phyloP scores from a whole-genome alignment of 2,797 vertebrate genomes.

The Hyperoplus immaculatus region DNA sequence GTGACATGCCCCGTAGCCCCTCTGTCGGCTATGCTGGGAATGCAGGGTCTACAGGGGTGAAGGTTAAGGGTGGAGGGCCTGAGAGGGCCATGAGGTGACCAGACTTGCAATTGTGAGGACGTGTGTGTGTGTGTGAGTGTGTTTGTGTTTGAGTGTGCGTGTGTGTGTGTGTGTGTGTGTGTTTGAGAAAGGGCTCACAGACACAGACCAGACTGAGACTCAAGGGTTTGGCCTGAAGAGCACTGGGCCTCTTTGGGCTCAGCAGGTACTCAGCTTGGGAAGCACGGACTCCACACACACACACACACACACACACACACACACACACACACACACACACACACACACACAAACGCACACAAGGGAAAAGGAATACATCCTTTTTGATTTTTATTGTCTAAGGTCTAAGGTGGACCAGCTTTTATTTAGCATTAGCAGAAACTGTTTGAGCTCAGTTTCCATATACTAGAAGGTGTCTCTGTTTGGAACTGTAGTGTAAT shows the following conservation, averaged over 20 bases:
- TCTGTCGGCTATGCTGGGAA: slow-evolving; percentile 79
- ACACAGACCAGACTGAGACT: slow-evolving; percentile 68
- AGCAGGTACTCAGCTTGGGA: slow-evolving; percentile 80
- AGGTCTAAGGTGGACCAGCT: background rate
- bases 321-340: slow-evolving; percentile 8
- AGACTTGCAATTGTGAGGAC: slow-evolving; percentile 21
- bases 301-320: slow-evolving; percentile 18
- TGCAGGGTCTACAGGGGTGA: slow-evolving; percentile 74
- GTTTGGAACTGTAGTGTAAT: background rate
- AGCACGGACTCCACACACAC: slow-evolving; percentile 51
- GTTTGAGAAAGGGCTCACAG: slow-evolving; percentile 37
- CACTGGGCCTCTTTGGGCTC: slow-evolving; percentile 81
- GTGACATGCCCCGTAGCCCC: slow-evolving; percentile 69
- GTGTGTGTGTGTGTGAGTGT: background rate
- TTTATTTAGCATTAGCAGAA: background rate
- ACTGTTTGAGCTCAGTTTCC: background rate
- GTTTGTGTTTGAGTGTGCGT: background rate
- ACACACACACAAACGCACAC: background rate
- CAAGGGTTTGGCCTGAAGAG: slow-evolving; percentile 67
- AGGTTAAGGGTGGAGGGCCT: slow-evolving; percentile 66
- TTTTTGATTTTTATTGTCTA: background rate
- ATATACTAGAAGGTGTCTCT: background rate
- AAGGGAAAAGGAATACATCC: too few relatives aligned
- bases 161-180: background rate
- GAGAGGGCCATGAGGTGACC: slow-evolving; percentile 46